A percentile compares a stretch with the other conserved stretches of the same genome.
Conservation (phyloP, 1,140 invertebrate genomes). For the Drosophila cardini region DNA sequence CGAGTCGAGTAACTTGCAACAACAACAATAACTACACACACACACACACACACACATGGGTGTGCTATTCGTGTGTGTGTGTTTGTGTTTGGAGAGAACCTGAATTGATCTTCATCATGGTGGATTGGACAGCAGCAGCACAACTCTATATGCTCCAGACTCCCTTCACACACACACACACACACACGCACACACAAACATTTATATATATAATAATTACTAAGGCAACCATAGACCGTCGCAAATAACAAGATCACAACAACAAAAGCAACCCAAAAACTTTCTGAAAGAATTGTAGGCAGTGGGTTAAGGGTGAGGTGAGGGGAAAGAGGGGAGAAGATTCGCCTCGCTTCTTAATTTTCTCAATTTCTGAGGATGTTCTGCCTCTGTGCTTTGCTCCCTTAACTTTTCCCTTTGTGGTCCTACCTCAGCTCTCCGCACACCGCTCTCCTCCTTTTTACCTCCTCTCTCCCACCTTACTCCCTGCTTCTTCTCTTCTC, state of each 20-base stretch:
- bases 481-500: background rate
- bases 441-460: no score
- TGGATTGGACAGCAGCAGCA: conserved; percentile 46
- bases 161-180: conserved; percentile 1
- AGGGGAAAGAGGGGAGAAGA: background rate
- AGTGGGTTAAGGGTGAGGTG: background rate
- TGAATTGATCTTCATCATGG: conserved; percentile 79
- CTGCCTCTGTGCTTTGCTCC: background rate
- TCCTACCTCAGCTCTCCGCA: no score
- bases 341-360: conserved; percentile 71
- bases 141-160: conserved; percentile 40
- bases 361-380: conserved; percentile 46
- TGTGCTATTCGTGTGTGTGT: conserved; percentile 5
- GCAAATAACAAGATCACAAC: conserved; percentile 52
- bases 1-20: conserved; percentile 58
- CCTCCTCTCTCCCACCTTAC: background rate
- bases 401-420: background rate
- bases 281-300: background rate
- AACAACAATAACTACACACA: conserved; percentile 11
- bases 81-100: no score
- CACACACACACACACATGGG: background rate
- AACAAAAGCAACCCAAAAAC: conserved; percentile 15
- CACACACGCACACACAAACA: background rate
- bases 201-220: conserved; percentile 74
- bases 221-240: conserved; percentile 37